Percentiles rank a stretch among this genome's conserved stretches.
phyloP scores from a whole-genome alignment of 2,113 vertebrate genomes.

The Cochlearius cochlearius region DNA sequence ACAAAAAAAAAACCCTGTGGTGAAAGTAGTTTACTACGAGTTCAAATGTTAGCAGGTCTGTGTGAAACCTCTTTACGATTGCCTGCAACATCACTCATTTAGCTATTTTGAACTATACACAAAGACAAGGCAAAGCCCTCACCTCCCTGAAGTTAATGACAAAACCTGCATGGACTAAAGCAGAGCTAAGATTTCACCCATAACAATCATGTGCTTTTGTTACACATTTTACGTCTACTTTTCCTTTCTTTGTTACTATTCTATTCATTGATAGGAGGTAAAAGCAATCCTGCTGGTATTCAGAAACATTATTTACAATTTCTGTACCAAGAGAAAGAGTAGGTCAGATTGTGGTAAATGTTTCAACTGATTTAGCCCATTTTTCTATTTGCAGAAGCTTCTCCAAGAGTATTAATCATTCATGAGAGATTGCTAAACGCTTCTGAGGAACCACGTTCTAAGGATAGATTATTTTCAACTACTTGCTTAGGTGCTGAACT shows the following conservation, averaged over 20 bases:
- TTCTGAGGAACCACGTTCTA: neutral
- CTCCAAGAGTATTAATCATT: constrained; percentile 22
- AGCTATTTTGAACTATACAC: neutral
- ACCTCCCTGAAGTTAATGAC: neutral
- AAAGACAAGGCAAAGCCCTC: neutral
- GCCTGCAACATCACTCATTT: neutral
- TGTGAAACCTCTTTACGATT: neutral
- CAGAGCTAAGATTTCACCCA: neutral
- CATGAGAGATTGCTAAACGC: neutral
- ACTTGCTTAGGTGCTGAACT: neutral
- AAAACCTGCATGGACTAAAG: neutral
- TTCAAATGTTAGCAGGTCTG: neutral
- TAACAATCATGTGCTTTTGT: constrained; percentile 4
- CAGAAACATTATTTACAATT: constrained; percentile 40
- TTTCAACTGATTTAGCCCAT: neutral
- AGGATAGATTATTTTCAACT: neutral
- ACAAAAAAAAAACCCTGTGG: accelerated
- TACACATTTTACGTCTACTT: neutral
- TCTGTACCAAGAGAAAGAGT: neutral
- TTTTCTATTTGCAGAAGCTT: neutral
- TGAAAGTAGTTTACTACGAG: neutral
- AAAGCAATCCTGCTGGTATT: constrained; percentile 23
- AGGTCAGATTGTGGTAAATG: neutral
- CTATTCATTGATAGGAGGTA: constrained; percentile 4
- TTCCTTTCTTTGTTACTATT: neutral